Evolutionary conservation across 1,140 invertebrate species (phyloP).

Genomic region (Rhopalosiphum maidis): DNA sequence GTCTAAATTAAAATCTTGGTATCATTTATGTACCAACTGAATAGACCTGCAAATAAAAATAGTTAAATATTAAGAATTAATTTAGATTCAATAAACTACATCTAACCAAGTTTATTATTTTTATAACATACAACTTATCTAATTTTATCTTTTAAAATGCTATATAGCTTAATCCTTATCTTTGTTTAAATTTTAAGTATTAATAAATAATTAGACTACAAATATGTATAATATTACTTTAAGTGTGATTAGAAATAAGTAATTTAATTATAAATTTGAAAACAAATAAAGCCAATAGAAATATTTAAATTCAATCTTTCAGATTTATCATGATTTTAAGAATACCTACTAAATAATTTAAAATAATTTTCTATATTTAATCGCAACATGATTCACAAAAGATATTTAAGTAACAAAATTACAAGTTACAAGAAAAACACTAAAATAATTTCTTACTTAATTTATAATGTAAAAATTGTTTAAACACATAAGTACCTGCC

Average conservation of each 20-base stretch:
- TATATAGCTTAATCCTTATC: background rate
- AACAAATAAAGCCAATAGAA: no score
- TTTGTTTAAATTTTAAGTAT: no score
- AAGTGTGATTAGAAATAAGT: no score
- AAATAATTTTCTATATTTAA: background rate
- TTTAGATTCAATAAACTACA: background rate
- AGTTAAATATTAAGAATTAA: background rate
- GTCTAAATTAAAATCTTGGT: constrained; percentile 54
- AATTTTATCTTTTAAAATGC: background rate
- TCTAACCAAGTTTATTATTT: background rate
- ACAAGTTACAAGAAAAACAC: background rate
- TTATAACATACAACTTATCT: background rate
- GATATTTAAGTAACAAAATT: no score
- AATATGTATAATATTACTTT: no score
- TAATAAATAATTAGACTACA: no score
- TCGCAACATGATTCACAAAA: background rate
- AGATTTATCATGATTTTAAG: no score
- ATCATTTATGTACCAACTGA: constrained; percentile 58
- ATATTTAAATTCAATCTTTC: no score
- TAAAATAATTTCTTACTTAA: background rate
- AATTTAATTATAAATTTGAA: no score
- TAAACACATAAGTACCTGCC: background rate
- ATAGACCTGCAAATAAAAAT: constrained; percentile 42
- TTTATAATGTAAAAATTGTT: background rate
- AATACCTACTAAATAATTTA: no score